These are phyloP conservation scores for Caenorhabditis sp. DNA, from an alignment of 2,888 invertebrate species.

Conservation along the genomic window DNA sequence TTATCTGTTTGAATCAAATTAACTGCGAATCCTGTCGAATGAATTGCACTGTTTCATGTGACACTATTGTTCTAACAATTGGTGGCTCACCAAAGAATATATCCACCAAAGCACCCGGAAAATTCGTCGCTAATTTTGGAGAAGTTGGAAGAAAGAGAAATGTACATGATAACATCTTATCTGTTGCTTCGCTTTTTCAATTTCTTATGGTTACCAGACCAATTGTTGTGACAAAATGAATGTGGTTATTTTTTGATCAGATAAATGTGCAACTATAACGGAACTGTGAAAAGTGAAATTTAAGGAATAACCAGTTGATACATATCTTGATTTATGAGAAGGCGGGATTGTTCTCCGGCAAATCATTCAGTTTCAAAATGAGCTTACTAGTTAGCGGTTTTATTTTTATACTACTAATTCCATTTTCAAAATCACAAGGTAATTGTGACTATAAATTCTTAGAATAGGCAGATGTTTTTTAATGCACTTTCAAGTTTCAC, in stretches of 20 bases:
- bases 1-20: constrained; percentile 48
- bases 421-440: neutral
- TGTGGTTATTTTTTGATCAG: neutral
- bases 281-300: neutral
- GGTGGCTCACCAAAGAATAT: constrained; percentile 37
- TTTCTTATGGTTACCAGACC: constrained; percentile 49
- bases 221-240: constrained; percentile 48
- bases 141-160: constrained; percentile 20
- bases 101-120: constrained; percentile 20
- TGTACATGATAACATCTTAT: constrained; percentile 16
- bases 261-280: neutral
- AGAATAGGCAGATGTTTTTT: neutral
- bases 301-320: neutral
- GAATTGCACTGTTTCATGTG: constrained; percentile 42
- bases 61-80: constrained; percentile 39
- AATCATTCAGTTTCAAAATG: neutral
- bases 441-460: no score
- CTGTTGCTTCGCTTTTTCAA: constrained; percentile 41
- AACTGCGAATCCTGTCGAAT: constrained; percentile 45
- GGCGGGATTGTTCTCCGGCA: neutral
- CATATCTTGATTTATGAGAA: neutral
- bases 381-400: neutral
- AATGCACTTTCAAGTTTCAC: neutral
- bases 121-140: constrained; percentile 24
- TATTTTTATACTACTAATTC: neutral